Base-by-base conservation (phyloP, 2,888 invertebrate genomes). In the Lasioglossum villosulum region DNA sequence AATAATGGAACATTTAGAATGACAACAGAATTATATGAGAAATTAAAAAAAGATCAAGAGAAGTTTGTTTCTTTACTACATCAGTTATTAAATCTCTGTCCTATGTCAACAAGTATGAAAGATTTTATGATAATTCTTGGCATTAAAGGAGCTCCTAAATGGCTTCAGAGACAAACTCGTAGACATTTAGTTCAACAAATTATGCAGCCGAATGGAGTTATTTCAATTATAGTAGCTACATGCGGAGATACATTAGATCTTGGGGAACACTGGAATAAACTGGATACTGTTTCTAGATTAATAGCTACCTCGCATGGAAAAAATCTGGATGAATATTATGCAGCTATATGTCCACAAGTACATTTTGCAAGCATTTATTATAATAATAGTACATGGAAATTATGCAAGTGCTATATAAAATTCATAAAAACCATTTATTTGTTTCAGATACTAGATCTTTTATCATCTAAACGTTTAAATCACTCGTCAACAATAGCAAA, bases 61-160 rank as follows among this genome's bases (percentile, higher is more conserved):
- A 94, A 95, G 82, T 97, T 97, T 94, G 90, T 94, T 74, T 86
- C 90, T 39, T 93, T 96, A 78, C 96, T 97, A 91, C 92, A 96
- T 68, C 92, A 95, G 87, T 94, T 97, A 75, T 95, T 96, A 23
- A 93, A 93, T 34, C 96, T 96, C 81, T 96, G 96, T 81, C 97
- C 97, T 89, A 96, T 96, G 91, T 96, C 96, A 39, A 94, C 96
- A 74, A 95, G 97, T 52, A 96, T 97, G 92, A 97, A 96, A 92
- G 97, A 97, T 93, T 95, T 97, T n/a, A 96, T 98, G 95, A 95
- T 97, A 70, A 95, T 98, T 56, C 96, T 96, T 91, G 96, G 96
- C 93, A 94, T 95, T 23, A 94, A 93, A 80, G 95, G 96, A 56
- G 95, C 96, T 39, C 97, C 97, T 4, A 93, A 92, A 19, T 97